Conservation (phyloP, 1,140 invertebrate genomes). For the Marisa cornuarietis region DNA sequence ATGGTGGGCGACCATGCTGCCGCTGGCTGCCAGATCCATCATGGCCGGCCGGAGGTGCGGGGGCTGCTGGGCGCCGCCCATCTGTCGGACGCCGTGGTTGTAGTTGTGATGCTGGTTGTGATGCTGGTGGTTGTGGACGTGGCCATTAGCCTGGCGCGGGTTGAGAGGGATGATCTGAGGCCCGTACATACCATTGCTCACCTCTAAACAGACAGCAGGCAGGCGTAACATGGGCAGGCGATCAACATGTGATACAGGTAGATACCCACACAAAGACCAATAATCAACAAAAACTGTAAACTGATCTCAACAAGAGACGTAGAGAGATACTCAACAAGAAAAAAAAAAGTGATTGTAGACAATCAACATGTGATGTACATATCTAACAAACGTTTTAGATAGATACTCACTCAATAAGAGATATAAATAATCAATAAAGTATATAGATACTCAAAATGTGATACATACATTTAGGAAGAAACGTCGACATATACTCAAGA, state of each 20-base stretch:
- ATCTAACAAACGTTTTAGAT: background rate
- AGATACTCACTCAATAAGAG: too few relatives aligned
- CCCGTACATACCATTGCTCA: slow-evolving; percentile 23
- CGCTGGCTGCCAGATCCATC: background rate
- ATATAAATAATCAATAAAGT: background rate
- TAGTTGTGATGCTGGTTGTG: slow-evolving; percentile 22
- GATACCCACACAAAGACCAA: background rate
- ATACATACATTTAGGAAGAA: background rate
- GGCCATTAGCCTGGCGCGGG: slow-evolving; percentile 19
- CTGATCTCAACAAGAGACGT: background rate
- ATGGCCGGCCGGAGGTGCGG: slow-evolving; percentile 19
- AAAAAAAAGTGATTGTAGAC: background rate
- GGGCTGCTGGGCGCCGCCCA: slow-evolving; percentile 44
- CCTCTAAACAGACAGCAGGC: slow-evolving; percentile 28
- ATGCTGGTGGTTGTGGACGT: slow-evolving; percentile 69
- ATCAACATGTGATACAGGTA: background rate
- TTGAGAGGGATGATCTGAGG: slow-evolving; percentile 36
- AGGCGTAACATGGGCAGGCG: background rate
- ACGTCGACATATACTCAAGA: slow-evolving; percentile 16
- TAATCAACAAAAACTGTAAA: background rate
- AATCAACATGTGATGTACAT: background rate
- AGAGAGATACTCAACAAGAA: background rate
- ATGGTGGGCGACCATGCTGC: slow-evolving; percentile 4
- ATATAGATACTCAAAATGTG: slow-evolving; percentile 2
- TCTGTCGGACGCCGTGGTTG: slow-evolving; percentile 34